phyloP scores from a whole-genome alignment of 1,140 invertebrate genomes.

The Scaptodrosophila lebanonensis region DNA sequence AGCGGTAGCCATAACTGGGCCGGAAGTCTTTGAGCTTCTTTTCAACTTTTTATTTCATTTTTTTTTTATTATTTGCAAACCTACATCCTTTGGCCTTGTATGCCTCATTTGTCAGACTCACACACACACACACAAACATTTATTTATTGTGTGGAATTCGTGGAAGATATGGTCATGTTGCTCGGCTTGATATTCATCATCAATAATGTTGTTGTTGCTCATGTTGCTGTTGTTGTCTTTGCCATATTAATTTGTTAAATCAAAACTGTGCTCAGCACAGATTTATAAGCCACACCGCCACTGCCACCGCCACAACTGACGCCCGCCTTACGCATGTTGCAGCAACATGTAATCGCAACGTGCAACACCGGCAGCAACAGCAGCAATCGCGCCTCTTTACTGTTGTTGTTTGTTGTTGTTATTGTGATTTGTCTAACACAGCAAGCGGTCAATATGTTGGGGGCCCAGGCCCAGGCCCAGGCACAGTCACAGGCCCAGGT shows the following conservation, averaged over 20 bases:
- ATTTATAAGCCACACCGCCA: constrained; percentile 60
- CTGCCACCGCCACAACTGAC: constrained; percentile 37
- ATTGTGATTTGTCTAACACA: constrained; percentile 76
- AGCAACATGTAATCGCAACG: no score
- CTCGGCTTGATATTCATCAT: constrained; percentile 60
- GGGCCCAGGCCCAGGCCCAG: no score
- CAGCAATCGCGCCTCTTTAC: constrained; percentile 22
- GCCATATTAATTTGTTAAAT: constrained; percentile 75
- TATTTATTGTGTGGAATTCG: constrained; percentile 2
- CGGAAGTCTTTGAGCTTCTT: constrained; percentile 49
- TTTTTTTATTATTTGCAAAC: no score
- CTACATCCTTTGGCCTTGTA: constrained; percentile 15
- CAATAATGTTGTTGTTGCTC: constrained; percentile 56
- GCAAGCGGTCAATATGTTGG: constrained; percentile 63
- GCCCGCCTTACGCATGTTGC: constrained; percentile 48
- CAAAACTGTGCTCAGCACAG: constrained; percentile 56
- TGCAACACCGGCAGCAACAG: constrained; percentile 48
- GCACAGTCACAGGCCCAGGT: no score
- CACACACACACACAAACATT: constrained; percentile 10
- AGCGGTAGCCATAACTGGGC: constrained; percentile 37
- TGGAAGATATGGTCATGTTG: no score
- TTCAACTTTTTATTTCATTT: neutral
- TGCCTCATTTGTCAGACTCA: constrained; percentile 61
- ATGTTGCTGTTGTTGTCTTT: constrained; percentile 4
- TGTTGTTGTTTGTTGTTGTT: constrained; percentile 44